phyloP scores from a whole-genome alignment of 2,797 vertebrate genomes.

The Coilia nasus region DNA sequence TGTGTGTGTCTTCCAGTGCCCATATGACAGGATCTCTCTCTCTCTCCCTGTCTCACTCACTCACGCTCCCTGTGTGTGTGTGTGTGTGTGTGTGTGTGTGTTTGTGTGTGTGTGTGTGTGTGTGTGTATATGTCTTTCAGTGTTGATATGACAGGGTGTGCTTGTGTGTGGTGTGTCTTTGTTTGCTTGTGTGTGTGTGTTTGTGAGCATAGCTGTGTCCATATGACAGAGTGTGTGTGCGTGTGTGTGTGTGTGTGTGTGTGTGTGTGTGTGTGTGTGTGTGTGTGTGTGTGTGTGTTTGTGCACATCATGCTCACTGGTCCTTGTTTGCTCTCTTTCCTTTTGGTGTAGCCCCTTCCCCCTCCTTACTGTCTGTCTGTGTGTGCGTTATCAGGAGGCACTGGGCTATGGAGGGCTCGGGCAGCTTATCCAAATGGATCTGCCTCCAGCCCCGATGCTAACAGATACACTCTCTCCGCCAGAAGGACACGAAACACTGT shows the following conservation, averaged over 20 bases:
- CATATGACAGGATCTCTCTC: too few relatives aligned
- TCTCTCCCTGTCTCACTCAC: too few relatives aligned
- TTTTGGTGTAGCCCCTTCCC: background rate
- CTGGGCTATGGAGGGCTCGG: background rate
- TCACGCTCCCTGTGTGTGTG: background rate
- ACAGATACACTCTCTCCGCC: conserved; percentile 11
- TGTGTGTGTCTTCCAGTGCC: background rate
- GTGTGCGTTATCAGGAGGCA: background rate
- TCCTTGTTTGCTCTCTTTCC: background rate
- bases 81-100: conserved; percentile 7
- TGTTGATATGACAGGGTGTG: background rate
- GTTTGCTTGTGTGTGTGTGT: background rate
- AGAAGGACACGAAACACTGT: background rate
- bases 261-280: background rate
- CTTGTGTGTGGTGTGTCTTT: background rate
- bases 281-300: background rate
- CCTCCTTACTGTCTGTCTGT: background rate
- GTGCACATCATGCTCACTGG: background rate
- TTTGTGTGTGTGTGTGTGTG: conserved; percentile 10
- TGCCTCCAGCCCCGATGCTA: background rate
- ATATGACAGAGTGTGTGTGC: background rate
- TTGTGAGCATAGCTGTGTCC: background rate
- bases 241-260: background rate
- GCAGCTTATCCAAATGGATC: conserved; percentile 4
- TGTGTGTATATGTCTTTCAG: background rate